Conservation (phyloP, 2,113 vertebrate genomes). For the Clarias gariepinus region DNA sequence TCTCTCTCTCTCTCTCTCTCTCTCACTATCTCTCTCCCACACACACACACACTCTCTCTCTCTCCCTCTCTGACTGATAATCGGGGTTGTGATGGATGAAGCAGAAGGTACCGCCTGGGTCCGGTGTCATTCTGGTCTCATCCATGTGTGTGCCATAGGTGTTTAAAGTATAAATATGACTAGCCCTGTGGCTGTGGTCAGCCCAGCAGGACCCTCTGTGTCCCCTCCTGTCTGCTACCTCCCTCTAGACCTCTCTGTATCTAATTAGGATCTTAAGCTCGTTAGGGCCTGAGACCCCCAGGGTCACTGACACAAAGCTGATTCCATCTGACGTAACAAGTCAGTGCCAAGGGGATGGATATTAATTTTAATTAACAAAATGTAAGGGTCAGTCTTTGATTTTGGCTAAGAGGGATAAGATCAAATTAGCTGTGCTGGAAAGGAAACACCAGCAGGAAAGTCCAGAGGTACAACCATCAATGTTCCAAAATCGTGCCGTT, state of each 20-base stretch:
- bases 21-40: not conserved
- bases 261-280: conserved; percentile 79
- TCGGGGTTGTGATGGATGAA: conserved; percentile 51
- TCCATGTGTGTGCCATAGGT: conserved; percentile 63
- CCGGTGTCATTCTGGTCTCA: conserved; percentile 48
- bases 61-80: conserved; percentile 46
- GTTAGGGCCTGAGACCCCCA: conserved; percentile 68
- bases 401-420: conserved; percentile 45
- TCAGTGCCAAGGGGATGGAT: conserved; percentile 77
- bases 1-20: conserved; percentile 15
- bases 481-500: conserved; percentile 1
- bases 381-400: conserved; percentile 71
- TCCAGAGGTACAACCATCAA: conserved; percentile 33
- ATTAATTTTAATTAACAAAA: conserved; percentile 82
- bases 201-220: conserved; percentile 70
- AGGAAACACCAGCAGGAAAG: conserved; percentile 24
- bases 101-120: conserved; percentile 45
- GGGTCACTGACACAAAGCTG: conserved; percentile 72
- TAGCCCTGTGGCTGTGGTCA: conserved; percentile 55
- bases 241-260: conserved; percentile 50
- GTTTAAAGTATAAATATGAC: conserved; percentile 74
- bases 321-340: conserved; percentile 80
- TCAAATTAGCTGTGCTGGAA: conserved; percentile 47
- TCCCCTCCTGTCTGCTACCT: conserved; percentile 50
- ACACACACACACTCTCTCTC: conserved; percentile 6